Percentiles rank a stretch among this genome's conserved stretches.
These are phyloP conservation scores for Neomonachus schauinslandi DNA, from an alignment of 2,113 vertebrate species.

Conservation along the genomic window DNA sequence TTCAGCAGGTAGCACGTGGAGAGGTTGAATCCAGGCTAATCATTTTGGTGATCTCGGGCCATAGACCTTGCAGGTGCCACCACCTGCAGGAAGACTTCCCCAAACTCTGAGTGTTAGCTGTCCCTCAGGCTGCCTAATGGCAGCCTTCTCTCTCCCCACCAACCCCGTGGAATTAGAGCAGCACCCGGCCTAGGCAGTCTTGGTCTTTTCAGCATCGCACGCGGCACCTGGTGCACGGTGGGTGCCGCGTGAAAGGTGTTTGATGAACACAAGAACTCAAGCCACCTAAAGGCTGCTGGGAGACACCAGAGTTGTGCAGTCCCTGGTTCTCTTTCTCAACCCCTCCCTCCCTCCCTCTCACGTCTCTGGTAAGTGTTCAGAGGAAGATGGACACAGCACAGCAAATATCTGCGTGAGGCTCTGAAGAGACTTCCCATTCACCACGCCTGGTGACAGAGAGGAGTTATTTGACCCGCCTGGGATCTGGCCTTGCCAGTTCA, in stretches of 20 bases:
- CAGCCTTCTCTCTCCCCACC: not conserved
- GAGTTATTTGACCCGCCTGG: not conserved
- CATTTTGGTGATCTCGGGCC: not conserved
- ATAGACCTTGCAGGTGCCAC: not conserved
- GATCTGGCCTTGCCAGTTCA: not conserved
- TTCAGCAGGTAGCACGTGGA: not conserved
- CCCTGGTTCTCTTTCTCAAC: not conserved
- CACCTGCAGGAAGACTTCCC: not conserved
- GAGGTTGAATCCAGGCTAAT: not conserved
- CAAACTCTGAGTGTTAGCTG: not conserved
- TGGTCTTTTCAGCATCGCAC: not conserved
- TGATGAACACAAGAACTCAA: not conserved
- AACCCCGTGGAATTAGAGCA: not conserved
- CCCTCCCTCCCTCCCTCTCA: not conserved
- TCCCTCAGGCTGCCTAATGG: not conserved
- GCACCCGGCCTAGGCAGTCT: not conserved
- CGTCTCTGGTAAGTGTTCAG: not conserved
- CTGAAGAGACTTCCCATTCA: not conserved
- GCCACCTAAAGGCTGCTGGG: fast-evolving
- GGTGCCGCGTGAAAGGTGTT: not conserved
- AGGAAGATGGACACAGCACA: not conserved
- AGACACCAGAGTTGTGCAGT: fast-evolving
- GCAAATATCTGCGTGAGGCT: not conserved
- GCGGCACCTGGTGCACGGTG: fast-evolving
- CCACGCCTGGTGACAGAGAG: not conserved